These are phyloP conservation scores for Drosophila tsacasi DNA, from an alignment of 1,140 invertebrate genomes.

Conservation along the genomic window DNA sequence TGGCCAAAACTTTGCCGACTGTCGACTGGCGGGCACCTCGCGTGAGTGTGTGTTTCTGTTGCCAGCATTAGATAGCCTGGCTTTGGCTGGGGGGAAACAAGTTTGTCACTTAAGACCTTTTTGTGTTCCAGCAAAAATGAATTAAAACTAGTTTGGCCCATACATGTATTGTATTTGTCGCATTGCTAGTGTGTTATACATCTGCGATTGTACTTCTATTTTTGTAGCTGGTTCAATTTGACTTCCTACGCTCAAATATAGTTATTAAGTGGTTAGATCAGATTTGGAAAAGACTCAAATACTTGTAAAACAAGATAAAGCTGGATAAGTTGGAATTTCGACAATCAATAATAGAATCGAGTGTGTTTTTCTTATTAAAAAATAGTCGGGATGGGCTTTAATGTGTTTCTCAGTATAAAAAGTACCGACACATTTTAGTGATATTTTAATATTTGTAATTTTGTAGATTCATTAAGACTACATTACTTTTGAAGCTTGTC, in stretches of 20 bases:
- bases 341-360: slow-evolving; percentile 9
- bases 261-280: slow-evolving; percentile 54
- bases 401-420: too few species aligned
- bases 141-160: slow-evolving; percentile 70
- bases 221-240: slow-evolving; percentile 43
- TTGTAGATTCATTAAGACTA: too few species aligned
- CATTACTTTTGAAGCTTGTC: neutral
- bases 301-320: slow-evolving; percentile 23
- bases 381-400: too few species aligned
- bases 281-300: slow-evolving; percentile 32
- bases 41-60: slow-evolving; percentile 36
- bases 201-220: slow-evolving; percentile 48
- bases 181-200: slow-evolving; percentile 42
- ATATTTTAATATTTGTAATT: neutral
- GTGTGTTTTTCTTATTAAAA: neutral
- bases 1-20: slow-evolving; percentile 36
- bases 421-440: too few species aligned
- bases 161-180: slow-evolving; percentile 42
- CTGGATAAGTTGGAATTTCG: slow-evolving; percentile 5
- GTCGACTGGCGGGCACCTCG: slow-evolving; percentile 17
- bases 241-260: slow-evolving; percentile 58
- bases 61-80: slow-evolving; percentile 59
- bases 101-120: slow-evolving; percentile 80
- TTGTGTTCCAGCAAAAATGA: slow-evolving; percentile 74
- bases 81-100: slow-evolving; percentile 50